phyloP scores from a whole-genome alignment of 2,888 invertebrate species.

The Pachycephus smyrnensis region DNA sequence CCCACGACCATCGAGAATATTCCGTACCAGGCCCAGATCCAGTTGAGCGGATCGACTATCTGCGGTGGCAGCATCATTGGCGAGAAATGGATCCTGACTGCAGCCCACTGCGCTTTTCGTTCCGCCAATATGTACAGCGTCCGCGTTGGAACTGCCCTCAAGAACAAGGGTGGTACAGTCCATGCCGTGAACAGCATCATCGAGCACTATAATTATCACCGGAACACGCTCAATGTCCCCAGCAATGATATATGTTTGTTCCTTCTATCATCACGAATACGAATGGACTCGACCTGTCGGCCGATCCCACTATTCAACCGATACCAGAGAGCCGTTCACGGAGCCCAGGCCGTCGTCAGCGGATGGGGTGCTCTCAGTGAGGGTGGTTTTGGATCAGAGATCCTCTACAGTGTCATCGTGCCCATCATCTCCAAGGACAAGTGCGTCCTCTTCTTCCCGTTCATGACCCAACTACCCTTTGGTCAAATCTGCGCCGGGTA shows the following conservation, averaged over 20 bases:
- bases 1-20: conserved; percentile 66
- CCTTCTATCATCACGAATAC: conserved; percentile 67
- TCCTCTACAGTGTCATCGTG: conserved; percentile 69
- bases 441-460: conserved; percentile 68
- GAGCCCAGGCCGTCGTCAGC: conserved; percentile 36
- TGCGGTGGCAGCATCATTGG: conserved; percentile 72
- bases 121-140: conserved; percentile 58
- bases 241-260: conserved; percentile 71
- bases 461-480: conserved; percentile 39
- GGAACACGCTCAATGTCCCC: conserved; percentile 48
- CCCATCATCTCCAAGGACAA: conserved; percentile 69
- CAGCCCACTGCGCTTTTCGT: conserved; percentile 70
- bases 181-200: conserved; percentile 68
- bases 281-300: conserved; percentile 66
- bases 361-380: conserved; percentile 46
- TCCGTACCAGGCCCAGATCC: conserved; percentile 68
- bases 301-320: conserved; percentile 67
- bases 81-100: conserved; percentile 68
- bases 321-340: conserved; percentile 42
- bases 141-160: conserved; percentile 70
- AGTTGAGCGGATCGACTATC: conserved; percentile 64
- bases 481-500: conserved; percentile 72
- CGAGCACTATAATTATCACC: conserved; percentile 70
- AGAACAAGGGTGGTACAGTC: conserved; percentile 67
- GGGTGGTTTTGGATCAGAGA: conserved; percentile 40